These are phyloP conservation scores for Plestiodon gilberti DNA, from an alignment of 2,113 vertebrate species.

Conservation along the genomic window DNA sequence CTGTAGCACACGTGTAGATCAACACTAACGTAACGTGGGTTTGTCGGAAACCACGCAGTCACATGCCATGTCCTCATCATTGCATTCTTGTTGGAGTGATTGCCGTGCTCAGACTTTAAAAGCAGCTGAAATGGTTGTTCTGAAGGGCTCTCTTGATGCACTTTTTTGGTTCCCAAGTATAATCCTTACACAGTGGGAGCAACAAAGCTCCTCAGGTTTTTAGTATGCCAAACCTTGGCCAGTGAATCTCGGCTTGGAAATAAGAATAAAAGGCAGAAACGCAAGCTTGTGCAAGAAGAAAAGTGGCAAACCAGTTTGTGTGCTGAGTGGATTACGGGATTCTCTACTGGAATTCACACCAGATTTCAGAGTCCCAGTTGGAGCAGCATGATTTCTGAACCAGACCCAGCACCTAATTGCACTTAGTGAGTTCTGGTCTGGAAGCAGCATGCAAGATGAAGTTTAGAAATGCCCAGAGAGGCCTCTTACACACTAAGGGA, in stretches of 20 bases:
- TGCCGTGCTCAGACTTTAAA: constrained; percentile 22
- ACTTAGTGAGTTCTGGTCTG: neutral
- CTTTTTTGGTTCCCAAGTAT: neutral
- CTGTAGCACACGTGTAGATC: constrained; percentile 46
- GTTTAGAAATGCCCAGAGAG: neutral
- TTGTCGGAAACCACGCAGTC: constrained; percentile 44
- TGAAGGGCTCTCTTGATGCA: constrained; percentile 28
- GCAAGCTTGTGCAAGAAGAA: neutral
- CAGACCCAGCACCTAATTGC: neutral
- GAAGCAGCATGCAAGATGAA: neutral
- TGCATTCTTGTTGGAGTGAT: constrained; percentile 19
- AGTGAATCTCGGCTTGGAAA: too few relatives aligned
- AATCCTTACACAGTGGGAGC: neutral
- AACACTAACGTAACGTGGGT: constrained; percentile 55
- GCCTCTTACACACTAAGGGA: neutral
- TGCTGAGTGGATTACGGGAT: neutral
- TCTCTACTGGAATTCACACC: neutral
- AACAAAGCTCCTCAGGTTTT: constrained; percentile 10
- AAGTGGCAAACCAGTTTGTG: neutral
- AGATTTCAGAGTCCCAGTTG: neutral
- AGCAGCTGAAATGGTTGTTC: constrained; percentile 45
- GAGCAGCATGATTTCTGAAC: neutral
- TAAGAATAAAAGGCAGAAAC: too few relatives aligned
- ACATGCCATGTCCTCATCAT: constrained; percentile 9
- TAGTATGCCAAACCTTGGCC: neutral